Conservation (phyloP, 2,797 vertebrate species). For the Lutjanus campechanus region DNA sequence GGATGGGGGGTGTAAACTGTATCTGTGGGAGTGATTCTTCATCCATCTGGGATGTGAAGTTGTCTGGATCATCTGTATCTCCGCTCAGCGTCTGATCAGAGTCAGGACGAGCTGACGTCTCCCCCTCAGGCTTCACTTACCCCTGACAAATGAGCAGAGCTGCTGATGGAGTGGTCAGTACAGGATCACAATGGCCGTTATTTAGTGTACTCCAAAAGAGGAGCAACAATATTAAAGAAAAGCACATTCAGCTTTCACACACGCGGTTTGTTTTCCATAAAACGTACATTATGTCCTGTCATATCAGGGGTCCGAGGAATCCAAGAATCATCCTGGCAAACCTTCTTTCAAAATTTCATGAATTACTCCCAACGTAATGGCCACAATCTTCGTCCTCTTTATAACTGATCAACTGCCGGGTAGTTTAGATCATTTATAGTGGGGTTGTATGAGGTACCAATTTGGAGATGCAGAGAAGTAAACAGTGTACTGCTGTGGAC, state of each 20-base stretch:
- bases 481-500: no score
- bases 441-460: no score
- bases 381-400: background rate
- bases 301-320: background rate
- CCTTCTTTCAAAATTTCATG: no score
- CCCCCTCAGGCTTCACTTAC: slow-evolving; percentile 36
- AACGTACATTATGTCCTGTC: slow-evolving; percentile 5
- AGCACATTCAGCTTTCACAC: slow-evolving; percentile 7
- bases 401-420: no score
- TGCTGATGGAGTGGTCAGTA: slow-evolving; percentile 63
- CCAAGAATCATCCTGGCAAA: no score
- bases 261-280: background rate
- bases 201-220: slow-evolving; percentile 23
- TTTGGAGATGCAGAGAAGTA: no score
- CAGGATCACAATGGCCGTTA: slow-evolving; percentile 27
- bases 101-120: slow-evolving; percentile 25
- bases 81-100: slow-evolving; percentile 38
- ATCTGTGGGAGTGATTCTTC: slow-evolving; percentile 41
- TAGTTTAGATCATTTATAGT: no score
- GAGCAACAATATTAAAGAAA: slow-evolving; percentile 6
- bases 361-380: background rate
- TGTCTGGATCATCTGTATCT: slow-evolving; percentile 62
- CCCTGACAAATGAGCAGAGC: slow-evolving; percentile 63
- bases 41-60: slow-evolving; percentile 47
- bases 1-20: slow-evolving; percentile 17